Evolutionary conservation across 2,888 invertebrate genomes (phyloP), one percentile per base, ranked within the genome.

Genomic region (Odontomyia ornata): DNA sequence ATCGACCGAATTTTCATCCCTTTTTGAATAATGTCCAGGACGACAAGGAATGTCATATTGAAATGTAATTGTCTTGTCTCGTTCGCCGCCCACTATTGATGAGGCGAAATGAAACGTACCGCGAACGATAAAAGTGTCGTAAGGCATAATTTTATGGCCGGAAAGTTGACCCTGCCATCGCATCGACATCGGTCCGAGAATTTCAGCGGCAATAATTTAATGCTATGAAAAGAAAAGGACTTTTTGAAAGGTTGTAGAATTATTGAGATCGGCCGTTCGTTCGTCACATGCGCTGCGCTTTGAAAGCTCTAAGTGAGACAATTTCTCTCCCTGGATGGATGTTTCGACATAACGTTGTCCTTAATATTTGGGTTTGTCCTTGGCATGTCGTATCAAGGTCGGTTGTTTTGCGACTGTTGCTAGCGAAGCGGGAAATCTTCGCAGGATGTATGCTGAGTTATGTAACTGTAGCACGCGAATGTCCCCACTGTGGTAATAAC

Each of bases 111-210:
- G 21, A 28, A n/a, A 15, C 25, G 30, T 25, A 15, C 18, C 28
- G 72, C 56, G 47, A 47, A 69, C 46, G 36, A 57, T 73, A 73
- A 73, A 73, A 72, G 21, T 13, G 43, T 57, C 73, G 57, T 60
- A 73, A 73, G 52, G 60, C 73, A 57, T 73, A 60, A 73, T 60
- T 73, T 73, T 57, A 73, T 73, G 57, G 23, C 43, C 57, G 21
- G 21, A 56, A 56, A 56, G 56, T 72, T 72, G 71, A 72, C 73
- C 57, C 60, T 36, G 28, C 2, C 57, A 7, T 18, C 46, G 21
- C 64, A 15, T 64, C n/a, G 18, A 21, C 21, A 13, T 43, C 7
- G 13, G 21, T 7, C 21, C 43, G 25, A 36, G 46, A 36, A 60
- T 60, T 23, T 60, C 13, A 23, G 15, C 7, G 60, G 25, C 52